Conservation (phyloP, 2,888 invertebrate species). For the Drosophila aldrichi region DNA sequence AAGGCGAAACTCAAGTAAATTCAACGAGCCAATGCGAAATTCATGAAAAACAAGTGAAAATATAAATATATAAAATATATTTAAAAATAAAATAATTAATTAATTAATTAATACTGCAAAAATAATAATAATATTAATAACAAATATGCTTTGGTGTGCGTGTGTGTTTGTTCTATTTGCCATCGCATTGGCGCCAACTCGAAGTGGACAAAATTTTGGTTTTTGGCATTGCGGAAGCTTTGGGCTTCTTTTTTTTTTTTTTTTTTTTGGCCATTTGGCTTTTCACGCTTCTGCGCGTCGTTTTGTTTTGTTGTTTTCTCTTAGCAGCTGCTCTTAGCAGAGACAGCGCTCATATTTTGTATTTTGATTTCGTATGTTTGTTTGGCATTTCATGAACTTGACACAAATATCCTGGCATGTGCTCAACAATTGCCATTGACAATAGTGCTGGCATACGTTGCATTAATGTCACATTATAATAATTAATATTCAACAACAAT, state of each 20-base stretch:
- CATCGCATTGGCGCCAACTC: constrained; percentile 52
- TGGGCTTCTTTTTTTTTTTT: constrained; percentile 35
- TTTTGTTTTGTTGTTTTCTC: constrained; percentile 51
- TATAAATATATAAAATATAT: neutral
- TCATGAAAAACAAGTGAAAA: neutral
- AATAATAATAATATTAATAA: no score
- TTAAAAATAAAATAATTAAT: neutral
- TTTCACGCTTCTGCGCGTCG: constrained; percentile 71
- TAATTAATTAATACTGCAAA: neutral
- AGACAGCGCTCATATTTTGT: neutral
- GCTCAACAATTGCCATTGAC: constrained; percentile 15
- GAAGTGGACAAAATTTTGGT: constrained; percentile 6
- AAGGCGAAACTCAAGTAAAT: constrained; percentile 16
- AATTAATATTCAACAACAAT: constrained; percentile 26
- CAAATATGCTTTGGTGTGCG: neutral
- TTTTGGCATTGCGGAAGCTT: constrained; percentile 61
- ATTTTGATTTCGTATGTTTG: constrained; percentile 37
- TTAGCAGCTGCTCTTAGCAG: constrained; percentile 43
- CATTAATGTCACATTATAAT: constrained; percentile 22
- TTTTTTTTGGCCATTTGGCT: no score
- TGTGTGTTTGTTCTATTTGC: constrained; percentile 11
- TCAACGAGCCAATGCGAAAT: neutral
- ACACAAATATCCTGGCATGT: constrained; percentile 39
- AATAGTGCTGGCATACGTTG: constrained; percentile 9
- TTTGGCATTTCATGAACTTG: constrained; percentile 62